These are phyloP conservation scores for Apostichopus japonicus DNA, from an alignment of 35 echinoderm and acorn worm genomes.

Conservation along the genomic window DNA sequence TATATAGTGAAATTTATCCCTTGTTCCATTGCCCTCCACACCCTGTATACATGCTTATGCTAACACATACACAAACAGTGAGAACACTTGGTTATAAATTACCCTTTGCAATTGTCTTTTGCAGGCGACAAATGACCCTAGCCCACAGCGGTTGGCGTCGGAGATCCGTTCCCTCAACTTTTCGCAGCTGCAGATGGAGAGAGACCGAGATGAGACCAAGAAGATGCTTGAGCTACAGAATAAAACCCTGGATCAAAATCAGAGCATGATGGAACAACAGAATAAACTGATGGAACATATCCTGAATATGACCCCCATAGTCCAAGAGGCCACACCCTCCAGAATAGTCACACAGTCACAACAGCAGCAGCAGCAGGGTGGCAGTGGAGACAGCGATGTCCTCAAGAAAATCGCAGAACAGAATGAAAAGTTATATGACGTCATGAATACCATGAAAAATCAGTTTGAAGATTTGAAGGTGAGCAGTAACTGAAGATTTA, in stretches of 20 bases:
- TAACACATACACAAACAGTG: too few species aligned
- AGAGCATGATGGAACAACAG: conserved; percentile 77
- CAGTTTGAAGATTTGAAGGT: conserved; percentile 77
- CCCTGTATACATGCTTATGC: too few species aligned
- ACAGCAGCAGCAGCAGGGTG: too few species aligned
- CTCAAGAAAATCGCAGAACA: conserved; percentile 42
- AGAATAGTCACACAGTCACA: not conserved
- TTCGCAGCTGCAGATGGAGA: conserved; percentile 62
- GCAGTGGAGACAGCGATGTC: conserved; percentile 5
- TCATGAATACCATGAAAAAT: conserved; percentile 61
- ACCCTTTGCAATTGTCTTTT: too few species aligned
- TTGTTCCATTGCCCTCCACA: too few species aligned
- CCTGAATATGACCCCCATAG: conserved; percentile 12
- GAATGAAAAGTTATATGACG: conserved; percentile 34
- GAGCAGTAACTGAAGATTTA: conserved; percentile 6
- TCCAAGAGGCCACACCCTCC: not conserved
- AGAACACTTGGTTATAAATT: too few species aligned
- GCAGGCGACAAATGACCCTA: conserved; percentile 66
- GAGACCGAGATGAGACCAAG: conserved; percentile 62
- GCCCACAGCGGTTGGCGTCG: conserved; percentile 75
- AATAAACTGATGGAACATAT: conserved; percentile 85
- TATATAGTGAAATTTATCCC: not conserved
- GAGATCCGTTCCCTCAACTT: conserved; percentile 80
- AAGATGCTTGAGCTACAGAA: conserved; percentile 55
- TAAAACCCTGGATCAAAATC: conserved; percentile 84